phyloP scores from a whole-genome alignment of 2,113 vertebrate species.

The Phalacrocorax pelagicus region DNA sequence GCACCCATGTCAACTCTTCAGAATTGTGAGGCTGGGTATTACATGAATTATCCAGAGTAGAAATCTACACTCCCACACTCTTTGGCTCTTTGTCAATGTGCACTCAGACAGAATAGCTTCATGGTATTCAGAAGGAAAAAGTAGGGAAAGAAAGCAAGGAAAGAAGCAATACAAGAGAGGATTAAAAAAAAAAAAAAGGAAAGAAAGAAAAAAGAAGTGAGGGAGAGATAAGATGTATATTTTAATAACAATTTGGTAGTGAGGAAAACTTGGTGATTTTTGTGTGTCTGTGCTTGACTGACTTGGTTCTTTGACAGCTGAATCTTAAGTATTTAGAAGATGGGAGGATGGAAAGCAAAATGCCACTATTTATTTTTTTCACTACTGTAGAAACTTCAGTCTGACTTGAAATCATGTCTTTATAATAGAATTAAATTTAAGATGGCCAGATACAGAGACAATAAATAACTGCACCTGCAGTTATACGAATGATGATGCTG shows the following conservation, averaged over 20 bases:
- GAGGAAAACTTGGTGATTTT: background rate
- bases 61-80: background rate
- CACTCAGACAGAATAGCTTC: background rate
- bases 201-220: too few relatives aligned
- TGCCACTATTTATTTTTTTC: background rate
- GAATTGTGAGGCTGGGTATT: background rate
- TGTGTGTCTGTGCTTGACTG: background rate
- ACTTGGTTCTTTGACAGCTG: background rate
- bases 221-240: background rate
- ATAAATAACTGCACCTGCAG: background rate
- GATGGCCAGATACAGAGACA: background rate
- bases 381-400: background rate
- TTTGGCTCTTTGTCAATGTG: background rate
- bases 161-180: background rate
- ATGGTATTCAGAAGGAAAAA: background rate
- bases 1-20: background rate
- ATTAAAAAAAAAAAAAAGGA: background rate
- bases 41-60: background rate
- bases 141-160: background rate
- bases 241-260: background rate
- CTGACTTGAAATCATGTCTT: background rate
- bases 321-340: background rate
- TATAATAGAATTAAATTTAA: background rate
- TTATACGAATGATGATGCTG: background rate
- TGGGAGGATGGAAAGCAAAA: background rate